Base-by-base conservation (phyloP, 2,888 invertebrate genomes). In the Drosophila pseudotakahashii region DNA sequence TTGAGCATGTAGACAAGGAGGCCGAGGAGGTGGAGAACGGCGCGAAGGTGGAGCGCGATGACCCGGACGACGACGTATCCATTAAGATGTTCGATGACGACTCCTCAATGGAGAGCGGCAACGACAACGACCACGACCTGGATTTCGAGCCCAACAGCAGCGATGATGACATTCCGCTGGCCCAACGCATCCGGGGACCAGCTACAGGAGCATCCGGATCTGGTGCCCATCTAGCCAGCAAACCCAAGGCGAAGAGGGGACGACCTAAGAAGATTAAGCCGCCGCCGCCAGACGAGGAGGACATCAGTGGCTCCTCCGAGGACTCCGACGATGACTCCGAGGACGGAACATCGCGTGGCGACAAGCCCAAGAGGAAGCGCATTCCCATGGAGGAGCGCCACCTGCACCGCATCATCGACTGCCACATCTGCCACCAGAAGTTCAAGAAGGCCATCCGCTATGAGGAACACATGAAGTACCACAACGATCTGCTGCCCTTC, bases 381-480 rank as follows among this genome's bases (percentile, higher is more conserved):
- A 83, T 85, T 60, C 88, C 90, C 0, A 78, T 80, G 3, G 78
- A 81, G 2, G 89, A 88, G 50, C 80, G 85, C 3, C 90, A 91
- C 42, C 68, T 89, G 59, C 89, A 89, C 73, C 82, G 82, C n/a
- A 86, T 85, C 34, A 89, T 91, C 37, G 87, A 90, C 51, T 91
- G 91, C 53, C 89, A 91, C 47, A 89, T 91, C 48, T 91, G 91
- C 45, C 89, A 90, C 19, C 90, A 90, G 66, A 89, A 86, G 42
- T 91, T 91, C 55, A 90, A 89, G 45, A 91, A 91, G 62, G 77
- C 80, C 7, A 85, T 85, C 32, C 84, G 89, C 41, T 90, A 91
- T 37, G 85, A 89, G 59, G 89, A 90, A 53, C 91, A 91, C 41
- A 91, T 90, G 91, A 90, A 89, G 30, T 86, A 88, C 39, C 91